Evolutionary conservation across 2,797 vertebrate species (phyloP), one percentile per base, ranked within the genome.

Genomic region (Fistularia commersonii): DNA sequence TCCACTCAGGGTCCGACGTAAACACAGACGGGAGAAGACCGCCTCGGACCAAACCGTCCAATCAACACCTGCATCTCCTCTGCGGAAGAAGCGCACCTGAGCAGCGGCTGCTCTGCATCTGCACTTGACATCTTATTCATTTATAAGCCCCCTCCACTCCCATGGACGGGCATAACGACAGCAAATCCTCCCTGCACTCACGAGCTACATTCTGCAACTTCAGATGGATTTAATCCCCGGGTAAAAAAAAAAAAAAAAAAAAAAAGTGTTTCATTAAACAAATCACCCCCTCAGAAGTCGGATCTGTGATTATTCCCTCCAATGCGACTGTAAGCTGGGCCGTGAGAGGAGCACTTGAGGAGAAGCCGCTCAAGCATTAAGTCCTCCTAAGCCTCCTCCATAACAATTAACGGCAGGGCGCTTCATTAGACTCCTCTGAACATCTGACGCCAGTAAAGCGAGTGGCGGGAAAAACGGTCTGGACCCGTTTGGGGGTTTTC

Each of bases 121-220:
- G 51, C 71, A 76, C 66, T 74, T 80, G 81, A 81, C 74, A 70
- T 66, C 75, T 78, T 65, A 64, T 72, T 77, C 78, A 66, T 76
- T 70, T 64, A 55, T 66, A 72, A 63, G 57, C 71, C 61, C 42
- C 12, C 9, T 34, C 5, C 39, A 39, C 48, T 38, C 48, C 57
- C 59, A 51, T 59, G 57, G 59, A 61, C 48, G 7, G 46, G 61
- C 67, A 68, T 54, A 72, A 77, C 74, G 72, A 64, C 49, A 82
- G 61, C 71, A 73, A 74, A 78, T 74, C 75, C 76, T 35, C 53
- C 76, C 56, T 66, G n/a, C 72, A 61, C 63, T 69, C 60, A 74
- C 65, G 57, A 66, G 59, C 59, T 64, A 69, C 52, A 57, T 44
- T 76, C 66, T 72, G 66, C 74, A 70, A 80, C 69, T 77, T 69